A percentile compares a stretch with the other conserved stretches of the same genome.
phyloP scores from a whole-genome alignment of 2,888 invertebrate genomes.

The Yponomeuta malinellus region DNA sequence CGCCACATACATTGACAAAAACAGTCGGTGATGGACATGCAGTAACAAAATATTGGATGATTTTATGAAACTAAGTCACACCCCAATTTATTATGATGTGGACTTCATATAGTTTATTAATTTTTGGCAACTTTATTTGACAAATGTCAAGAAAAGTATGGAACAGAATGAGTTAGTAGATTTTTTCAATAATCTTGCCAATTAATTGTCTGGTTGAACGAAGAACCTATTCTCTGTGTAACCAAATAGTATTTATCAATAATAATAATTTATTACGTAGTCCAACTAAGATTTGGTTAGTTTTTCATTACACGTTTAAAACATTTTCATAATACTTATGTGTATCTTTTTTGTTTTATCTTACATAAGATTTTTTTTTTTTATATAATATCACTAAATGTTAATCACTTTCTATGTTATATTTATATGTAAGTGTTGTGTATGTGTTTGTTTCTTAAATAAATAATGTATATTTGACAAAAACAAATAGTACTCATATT shows the following conservation, averaged over 20 bases:
- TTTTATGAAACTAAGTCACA: no score
- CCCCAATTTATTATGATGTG: no score
- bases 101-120: no score
- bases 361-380: conserved; percentile 39
- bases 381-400: conserved; percentile 58
- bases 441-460: conserved; percentile 3
- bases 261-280: conserved; percentile 35
- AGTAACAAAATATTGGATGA: no score
- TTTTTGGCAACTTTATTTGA: no score
- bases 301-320: conserved; percentile 32
- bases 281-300: conserved; percentile 66
- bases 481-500: neutral
- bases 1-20: no score
- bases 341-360: conserved; percentile 30
- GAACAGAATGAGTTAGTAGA: neutral
- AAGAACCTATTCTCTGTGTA: neutral
- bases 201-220: neutral
- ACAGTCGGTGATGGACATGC: no score
- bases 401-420: conserved; percentile 34
- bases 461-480: neutral
- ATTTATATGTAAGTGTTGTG: neutral
- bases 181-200: neutral
- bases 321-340: conserved; percentile 38
- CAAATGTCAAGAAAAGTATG: no score
- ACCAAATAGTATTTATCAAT: conserved; percentile 14